Conservation (phyloP, 1,140 invertebrate genomes). For the Tyrophagus putrescentiae region DNA sequence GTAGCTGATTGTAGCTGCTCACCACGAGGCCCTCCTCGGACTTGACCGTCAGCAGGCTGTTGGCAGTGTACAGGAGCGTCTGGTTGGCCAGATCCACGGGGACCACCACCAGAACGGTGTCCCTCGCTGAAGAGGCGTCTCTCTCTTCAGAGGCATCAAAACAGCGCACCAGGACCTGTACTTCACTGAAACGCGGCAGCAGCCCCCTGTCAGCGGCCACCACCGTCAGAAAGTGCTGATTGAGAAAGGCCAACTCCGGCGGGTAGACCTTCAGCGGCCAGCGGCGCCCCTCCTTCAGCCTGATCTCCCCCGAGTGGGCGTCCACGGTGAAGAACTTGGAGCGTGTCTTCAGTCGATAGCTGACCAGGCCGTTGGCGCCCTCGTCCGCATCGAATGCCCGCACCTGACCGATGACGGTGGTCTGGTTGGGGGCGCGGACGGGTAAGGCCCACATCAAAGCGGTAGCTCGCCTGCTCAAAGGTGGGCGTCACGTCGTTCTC, state of each 20-base stretch:
- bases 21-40: not conserved
- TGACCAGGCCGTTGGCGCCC: constrained; percentile 81
- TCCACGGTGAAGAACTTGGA: constrained; percentile 80
- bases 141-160: not conserved
- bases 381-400: constrained; percentile 74
- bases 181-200: constrained; percentile 70
- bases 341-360: constrained; percentile 72
- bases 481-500: constrained; percentile 85
- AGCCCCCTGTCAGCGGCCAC: constrained; percentile 81
- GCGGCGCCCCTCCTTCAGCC: constrained; percentile 60
- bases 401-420: constrained; percentile 57
- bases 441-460: constrained; percentile 74
- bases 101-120: not conserved
- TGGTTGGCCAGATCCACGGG: constrained; percentile 15
- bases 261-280: constrained; percentile 54
- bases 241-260: constrained; percentile 7
- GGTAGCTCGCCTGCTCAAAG: constrained; percentile 70
- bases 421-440: constrained; percentile 34
- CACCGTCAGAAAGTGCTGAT: constrained; percentile 55
- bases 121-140: not conserved
- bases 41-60: not conserved
- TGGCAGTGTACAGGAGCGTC: constrained; percentile 12
- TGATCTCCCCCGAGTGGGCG: constrained; percentile 71
- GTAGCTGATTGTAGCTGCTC: not conserved
- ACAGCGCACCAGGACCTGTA: constrained; percentile 41